Conservation (phyloP, 2,113 vertebrate genomes). For the Girardinichthys multiradiatus region DNA sequence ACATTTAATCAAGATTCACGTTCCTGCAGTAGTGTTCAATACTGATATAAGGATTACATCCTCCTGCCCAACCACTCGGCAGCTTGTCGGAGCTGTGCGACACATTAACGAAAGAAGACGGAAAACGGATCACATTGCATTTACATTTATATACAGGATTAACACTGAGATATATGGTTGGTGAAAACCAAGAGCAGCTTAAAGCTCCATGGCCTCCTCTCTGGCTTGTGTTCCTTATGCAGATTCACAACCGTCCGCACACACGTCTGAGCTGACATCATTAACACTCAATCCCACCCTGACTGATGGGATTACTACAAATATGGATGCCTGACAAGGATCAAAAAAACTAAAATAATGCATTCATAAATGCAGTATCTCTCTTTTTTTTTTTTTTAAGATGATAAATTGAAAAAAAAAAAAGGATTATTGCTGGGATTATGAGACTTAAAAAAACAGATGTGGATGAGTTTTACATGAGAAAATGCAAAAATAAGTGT, state of each 20-base stretch:
- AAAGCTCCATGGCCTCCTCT: constrained; percentile 54
- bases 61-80: constrained; percentile 30
- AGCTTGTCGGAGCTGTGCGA: constrained; percentile 38
- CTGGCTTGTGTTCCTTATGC: constrained; percentile 72
- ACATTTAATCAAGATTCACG: constrained; percentile 26
- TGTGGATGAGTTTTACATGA: constrained; percentile 27
- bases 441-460: background rate
- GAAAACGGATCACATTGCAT: constrained; percentile 54
- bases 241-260: constrained; percentile 39
- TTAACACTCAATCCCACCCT: constrained; percentile 48
- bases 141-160: constrained; percentile 60
- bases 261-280: constrained; percentile 52
- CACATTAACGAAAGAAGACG: constrained; percentile 11
- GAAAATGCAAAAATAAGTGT: constrained; percentile 38
- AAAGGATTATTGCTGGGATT: constrained; percentile 45
- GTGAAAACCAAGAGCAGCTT: constrained; percentile 56
- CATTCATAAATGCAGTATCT: constrained; percentile 77
- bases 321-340: constrained; percentile 41
- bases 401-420: constrained; percentile 35
- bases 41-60: constrained; percentile 50
- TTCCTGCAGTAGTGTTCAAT: constrained; percentile 50
- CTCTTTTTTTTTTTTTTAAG: constrained; percentile 21
- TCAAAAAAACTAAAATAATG: constrained; percentile 8
- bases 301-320: constrained; percentile 42
- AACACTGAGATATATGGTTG: constrained; percentile 68